These are phyloP conservation scores for Theristicus caerulescens DNA, from an alignment of 2,113 vertebrate genomes.

Conservation along the genomic window DNA sequence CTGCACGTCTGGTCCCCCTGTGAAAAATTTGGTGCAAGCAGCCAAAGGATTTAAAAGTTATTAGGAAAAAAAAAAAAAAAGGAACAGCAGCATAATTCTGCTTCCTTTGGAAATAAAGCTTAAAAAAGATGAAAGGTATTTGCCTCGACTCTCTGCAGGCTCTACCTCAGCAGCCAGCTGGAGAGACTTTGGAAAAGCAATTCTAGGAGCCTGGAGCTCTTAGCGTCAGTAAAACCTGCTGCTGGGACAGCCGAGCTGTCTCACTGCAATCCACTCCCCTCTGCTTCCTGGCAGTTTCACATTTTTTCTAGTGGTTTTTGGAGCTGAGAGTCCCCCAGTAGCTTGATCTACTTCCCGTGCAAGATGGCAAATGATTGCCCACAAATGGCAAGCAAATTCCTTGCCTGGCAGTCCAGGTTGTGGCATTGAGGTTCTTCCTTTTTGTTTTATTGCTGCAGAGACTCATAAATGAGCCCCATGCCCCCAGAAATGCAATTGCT, in stretches of 20 bases:
- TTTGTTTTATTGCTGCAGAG: not conserved
- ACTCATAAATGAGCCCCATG: not conserved
- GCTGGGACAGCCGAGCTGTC: not conserved
- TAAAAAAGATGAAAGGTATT: constrained; percentile 56
- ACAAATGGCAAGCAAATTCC: not conserved
- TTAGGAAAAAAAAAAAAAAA: not conserved
- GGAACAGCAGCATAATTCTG: not conserved
- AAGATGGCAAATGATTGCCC: not conserved
- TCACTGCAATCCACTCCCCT: not conserved
- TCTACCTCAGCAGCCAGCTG: not conserved
- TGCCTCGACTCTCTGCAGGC: not conserved
- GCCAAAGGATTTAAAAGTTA: constrained; percentile 43
- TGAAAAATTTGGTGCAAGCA: constrained; percentile 20
- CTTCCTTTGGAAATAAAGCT: constrained; percentile 41
- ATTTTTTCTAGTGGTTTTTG: not conserved
- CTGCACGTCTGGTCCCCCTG: not conserved
- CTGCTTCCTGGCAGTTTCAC: not conserved
- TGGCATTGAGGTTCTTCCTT: not conserved
- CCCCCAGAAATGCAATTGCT: not conserved
- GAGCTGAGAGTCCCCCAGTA: not conserved
- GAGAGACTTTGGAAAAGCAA: constrained; percentile 34
- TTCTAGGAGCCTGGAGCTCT: not conserved
- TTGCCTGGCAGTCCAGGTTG: not conserved
- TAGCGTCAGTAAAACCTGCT: not conserved
- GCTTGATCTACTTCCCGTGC: not conserved